Evolutionary conservation across 2,888 invertebrate species (phyloP), one percentile per base, ranked within the genome.

Genomic region (Hetaerina titia): DNA sequence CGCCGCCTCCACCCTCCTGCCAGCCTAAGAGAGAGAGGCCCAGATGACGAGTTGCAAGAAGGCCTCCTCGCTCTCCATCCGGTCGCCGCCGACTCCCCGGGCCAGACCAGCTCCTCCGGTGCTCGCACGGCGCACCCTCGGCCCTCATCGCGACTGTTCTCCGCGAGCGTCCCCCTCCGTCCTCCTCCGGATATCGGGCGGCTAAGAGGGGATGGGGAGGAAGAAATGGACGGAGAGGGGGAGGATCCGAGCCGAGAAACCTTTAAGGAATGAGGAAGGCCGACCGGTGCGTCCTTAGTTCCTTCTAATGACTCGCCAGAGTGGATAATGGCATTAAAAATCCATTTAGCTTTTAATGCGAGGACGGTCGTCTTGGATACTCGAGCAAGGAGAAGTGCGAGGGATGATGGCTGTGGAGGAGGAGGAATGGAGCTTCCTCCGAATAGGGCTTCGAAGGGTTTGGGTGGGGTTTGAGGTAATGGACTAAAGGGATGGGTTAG

Each of bases 301-400:
- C 57, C 89, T 89, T 89, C 89, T 89, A 89, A 89, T 57, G 89
- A 89, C 89, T 89, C 22, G 89, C 89, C 57, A n/a, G 57, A 89
- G 89, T 89, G 89, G 56, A 89, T 89, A 89, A 89, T 89, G 89
- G 58, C 89, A 89, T 89, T 56, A 89, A 89, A 89, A 89, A 89
- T 89, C 89, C 89, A 89, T 89, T 89, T 89, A 89, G 89, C 89
- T 89, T 58, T 58, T 89, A 89, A 89, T 89, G 89, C 58, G 58
- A 22, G 58, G n/a, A 89, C 58, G 89, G 89, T 58, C 57, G 89
- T 22, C 89, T 89, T 19, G 89, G 89, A 89, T 89, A 89, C 89
- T 89, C 8, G 56, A 58, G 58, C 58, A 57, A 58, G 56, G 69
- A 22, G 69, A n/a, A n/a, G 22, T 19, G 69, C 19, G 69, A n/a